Conservation (phyloP, 2,888 invertebrate species). For the Rhabditophanes sp. region DNA sequence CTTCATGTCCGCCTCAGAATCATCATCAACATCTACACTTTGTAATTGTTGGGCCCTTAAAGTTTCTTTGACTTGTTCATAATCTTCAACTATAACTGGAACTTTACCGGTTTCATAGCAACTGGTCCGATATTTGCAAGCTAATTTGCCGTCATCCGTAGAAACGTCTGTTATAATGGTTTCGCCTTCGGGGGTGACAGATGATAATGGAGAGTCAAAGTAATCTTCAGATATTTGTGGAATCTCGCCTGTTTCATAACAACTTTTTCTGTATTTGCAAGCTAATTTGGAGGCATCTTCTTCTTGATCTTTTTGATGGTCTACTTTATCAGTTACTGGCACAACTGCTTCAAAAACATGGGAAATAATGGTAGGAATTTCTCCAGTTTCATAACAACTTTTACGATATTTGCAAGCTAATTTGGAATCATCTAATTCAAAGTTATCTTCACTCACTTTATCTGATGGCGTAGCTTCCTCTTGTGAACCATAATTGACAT, state of each 20-base stretch:
- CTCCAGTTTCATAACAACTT: slow-evolving; percentile 30
- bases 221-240: slow-evolving; percentile 10
- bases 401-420: slow-evolving; percentile 32
- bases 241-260: slow-evolving; percentile 11
- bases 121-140: slow-evolving; percentile 31
- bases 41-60: slow-evolving; percentile 6
- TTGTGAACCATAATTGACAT: too few species aligned
- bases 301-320: background rate
- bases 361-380: slow-evolving; percentile 18
- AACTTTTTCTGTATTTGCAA: slow-evolving; percentile 29
- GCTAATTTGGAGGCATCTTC: slow-evolving; percentile 8
- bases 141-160: slow-evolving; percentile 13
- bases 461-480: slow-evolving; percentile 5
- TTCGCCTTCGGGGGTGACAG: slow-evolving; percentile 5
- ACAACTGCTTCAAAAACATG: background rate
- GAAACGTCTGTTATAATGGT: too few species aligned
- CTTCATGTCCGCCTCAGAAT: slow-evolving; percentile 13
- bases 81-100: slow-evolving; percentile 12
- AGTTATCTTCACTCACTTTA: slow-evolving; percentile 5
- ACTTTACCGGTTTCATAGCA: slow-evolving; percentile 21
- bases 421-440: slow-evolving; percentile 7
- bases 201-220: background rate
- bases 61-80: background rate
- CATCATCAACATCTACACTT: background rate
- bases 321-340: background rate